Evolutionary conservation across 2,888 invertebrate genomes (phyloP).

Genomic region (Acanthopleura granulata): DNA sequence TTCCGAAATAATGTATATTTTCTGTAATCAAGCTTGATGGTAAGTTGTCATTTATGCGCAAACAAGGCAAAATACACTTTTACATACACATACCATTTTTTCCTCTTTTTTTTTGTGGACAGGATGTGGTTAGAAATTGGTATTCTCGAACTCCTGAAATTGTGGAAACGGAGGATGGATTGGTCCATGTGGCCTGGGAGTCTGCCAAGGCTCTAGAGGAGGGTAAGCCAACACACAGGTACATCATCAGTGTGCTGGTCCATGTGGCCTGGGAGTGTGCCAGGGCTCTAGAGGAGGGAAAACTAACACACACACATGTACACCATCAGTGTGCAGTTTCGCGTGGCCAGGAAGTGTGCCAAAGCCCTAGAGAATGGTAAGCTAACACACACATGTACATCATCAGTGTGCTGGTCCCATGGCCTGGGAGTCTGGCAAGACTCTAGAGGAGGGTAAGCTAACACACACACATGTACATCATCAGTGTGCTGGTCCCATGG

Average conservation of each 20-base stretch:
- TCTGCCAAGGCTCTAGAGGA: constrained; percentile 62
- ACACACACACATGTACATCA: not conserved
- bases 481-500: constrained; percentile 54
- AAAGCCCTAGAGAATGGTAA: constrained; percentile 63
- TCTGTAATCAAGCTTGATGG: too few relatives aligned
- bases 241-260: constrained; percentile 44
- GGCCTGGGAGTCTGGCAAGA: constrained; percentile 63
- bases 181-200: constrained; percentile 63
- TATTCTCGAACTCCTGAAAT: constrained; percentile 69
- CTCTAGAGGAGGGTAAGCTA: constrained; percentile 60
- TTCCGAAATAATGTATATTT: too few relatives aligned
- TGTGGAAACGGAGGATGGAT: constrained; percentile 64
- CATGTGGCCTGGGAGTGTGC: constrained; percentile 63
- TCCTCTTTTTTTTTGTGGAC: too few relatives aligned
- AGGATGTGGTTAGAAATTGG: constrained; percentile 71
- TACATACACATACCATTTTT: too few relatives aligned
- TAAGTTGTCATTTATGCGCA: too few relatives aligned
- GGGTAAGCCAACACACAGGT: constrained; percentile 44
- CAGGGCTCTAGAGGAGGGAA: constrained; percentile 62
- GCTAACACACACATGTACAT: constrained; percentile 13
- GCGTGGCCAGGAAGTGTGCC: constrained; percentile 62
- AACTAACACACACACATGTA: constrained; percentile 12
- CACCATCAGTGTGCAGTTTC: constrained; percentile 44
- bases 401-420: constrained; percentile 50
- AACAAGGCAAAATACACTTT: too few relatives aligned